Evolutionary conservation across 2,888 invertebrate species (phyloP).

Genomic region (Anthrax anthrax): DNA sequence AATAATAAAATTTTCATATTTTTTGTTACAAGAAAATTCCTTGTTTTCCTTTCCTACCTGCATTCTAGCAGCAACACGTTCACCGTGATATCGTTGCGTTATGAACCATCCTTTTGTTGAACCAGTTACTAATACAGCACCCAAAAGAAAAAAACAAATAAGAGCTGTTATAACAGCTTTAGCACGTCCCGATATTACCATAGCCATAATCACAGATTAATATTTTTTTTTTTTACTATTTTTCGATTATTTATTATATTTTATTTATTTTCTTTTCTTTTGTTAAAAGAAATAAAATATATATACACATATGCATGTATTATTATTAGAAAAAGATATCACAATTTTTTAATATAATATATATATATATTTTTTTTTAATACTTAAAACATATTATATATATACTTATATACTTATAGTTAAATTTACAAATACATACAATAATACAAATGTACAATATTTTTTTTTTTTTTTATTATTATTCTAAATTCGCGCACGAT

Average conservation of each 20-base stretch:
- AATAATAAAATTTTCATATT: too few relatives aligned
- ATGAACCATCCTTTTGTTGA: slow-evolving; percentile 49
- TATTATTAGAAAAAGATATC: background rate
- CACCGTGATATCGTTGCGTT: slow-evolving; percentile 37
- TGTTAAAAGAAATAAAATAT: background rate
- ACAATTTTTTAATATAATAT: background rate
- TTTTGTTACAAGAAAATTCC: too few relatives aligned
- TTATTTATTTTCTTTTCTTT: too few relatives aligned
- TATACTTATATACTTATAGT: too few relatives aligned
- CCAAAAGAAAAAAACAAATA: slow-evolving; percentile 41
- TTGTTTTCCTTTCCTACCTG: too few relatives aligned
- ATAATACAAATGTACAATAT: too few relatives aligned
- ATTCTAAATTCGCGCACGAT: too few relatives aligned
- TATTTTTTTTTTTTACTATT: slow-evolving; percentile 4
- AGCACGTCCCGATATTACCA: slow-evolving; percentile 49
- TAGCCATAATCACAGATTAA: slow-evolving; percentile 38
- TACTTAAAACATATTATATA: too few relatives aligned
- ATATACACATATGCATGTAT: background rate
- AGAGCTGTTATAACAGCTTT: slow-evolving; percentile 46
- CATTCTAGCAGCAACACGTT: slow-evolving; percentile 41
- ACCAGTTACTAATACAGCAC: slow-evolving; percentile 42
- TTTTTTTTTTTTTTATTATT: too few relatives aligned
- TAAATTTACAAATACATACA: too few relatives aligned
- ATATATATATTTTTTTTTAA: too few relatives aligned
- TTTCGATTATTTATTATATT: too few relatives aligned